Base-by-base conservation (phyloP, 1,140 invertebrate species). In the Neoseiulus cucumeris region DNA sequence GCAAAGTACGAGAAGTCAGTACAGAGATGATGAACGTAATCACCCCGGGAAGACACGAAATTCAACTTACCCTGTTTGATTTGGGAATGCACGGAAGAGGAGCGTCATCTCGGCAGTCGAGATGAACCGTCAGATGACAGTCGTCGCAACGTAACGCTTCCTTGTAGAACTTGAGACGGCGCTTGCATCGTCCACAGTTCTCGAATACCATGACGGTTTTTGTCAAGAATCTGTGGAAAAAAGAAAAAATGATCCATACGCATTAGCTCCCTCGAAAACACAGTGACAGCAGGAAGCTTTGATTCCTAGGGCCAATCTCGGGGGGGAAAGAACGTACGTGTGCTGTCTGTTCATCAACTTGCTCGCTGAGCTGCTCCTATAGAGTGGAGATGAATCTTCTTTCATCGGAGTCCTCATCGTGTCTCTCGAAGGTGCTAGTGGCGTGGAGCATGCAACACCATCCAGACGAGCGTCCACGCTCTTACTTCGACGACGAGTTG, bases 311-410 rank as follows among this genome's bases (percentile, higher is more conserved):
- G 33, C 33, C n/a, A n/a, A n/a, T 39, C 33, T 9, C 33, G 33
- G 33, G 33, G 2, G 33, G 9, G 51, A 25, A 14, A 33, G 2
- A 17, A 59, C 51, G 14, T 25, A 59, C 51, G 25, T 25, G 22
- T 59, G 51, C 51, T 59, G 51, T 20, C 33, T 59, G 33, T 59
- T 59, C 22, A 33, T 59, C 51, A 59, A 20, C 22, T 59, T 59
- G 51, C 51, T 59, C 22, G 51, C 51, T 25, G 51, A 59, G 22
- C 33, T 17, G 33, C 51, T 59, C 25, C 51, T 12, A 25, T 29
- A 59, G 14, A 59, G 17, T 17, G 51, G 51, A 29, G 51, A 59
- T 5, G 1, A 12, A 14, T 20, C 25, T 1, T 29, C 22, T 9
- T 59, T 59, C 25, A 17, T 59, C 1, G 51, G 51, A 14, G 51